Evolutionary conservation across 2,888 invertebrate species (phyloP), one percentile per base, ranked within the genome.

Genomic region (Atethmia centrago): DNA sequence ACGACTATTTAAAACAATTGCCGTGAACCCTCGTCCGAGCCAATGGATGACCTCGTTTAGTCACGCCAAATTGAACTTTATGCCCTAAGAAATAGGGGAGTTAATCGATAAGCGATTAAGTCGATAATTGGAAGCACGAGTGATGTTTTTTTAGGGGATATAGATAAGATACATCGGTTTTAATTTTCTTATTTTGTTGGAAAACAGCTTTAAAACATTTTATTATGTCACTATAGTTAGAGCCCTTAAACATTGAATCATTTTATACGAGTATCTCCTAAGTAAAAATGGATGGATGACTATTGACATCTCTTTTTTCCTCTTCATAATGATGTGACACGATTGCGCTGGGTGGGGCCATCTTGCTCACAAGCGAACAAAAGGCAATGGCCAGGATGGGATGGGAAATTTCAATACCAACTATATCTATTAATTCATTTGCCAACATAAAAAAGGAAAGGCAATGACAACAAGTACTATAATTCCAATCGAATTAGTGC

Each of bases 1-100:
- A 84, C 83, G 84, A 73, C 83, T 76, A 85, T 89, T 88, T 87
- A 86, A 89, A 89, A 87, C 89, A 89, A 89, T 89, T 79, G 80
- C 85, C 53, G 64, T 76, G 78, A 83, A 83, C 85, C 88, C 86
- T 84, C 77, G 85, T 86, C 66, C 51, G 8, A 40, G 71, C 56
- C 64, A 86, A 86, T 84, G 61, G 75, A 86, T 84, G 68, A 61
- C 62, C 61, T 42, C 45, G 62, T 65, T 79, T 53, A 62, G 45
- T 65, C 62, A 74, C 56, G 71, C 59, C 63, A 77, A 79, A 82
- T 77, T 79, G 51, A 62, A 65, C 80, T 49, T 56, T 80, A 70
- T 70, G 7, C 0, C 0, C 2, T 8, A 25, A 28, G 36, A 0
- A 40, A 77, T 76, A 82, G 42, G 65, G 55, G 19, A 65, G 58